A percentile compares a stretch with the other conserved stretches of the same genome.
These are phyloP conservation scores for Rhogogaster chlorosoma DNA, from an alignment of 2,888 invertebrate genomes.

Conservation along the genomic window DNA sequence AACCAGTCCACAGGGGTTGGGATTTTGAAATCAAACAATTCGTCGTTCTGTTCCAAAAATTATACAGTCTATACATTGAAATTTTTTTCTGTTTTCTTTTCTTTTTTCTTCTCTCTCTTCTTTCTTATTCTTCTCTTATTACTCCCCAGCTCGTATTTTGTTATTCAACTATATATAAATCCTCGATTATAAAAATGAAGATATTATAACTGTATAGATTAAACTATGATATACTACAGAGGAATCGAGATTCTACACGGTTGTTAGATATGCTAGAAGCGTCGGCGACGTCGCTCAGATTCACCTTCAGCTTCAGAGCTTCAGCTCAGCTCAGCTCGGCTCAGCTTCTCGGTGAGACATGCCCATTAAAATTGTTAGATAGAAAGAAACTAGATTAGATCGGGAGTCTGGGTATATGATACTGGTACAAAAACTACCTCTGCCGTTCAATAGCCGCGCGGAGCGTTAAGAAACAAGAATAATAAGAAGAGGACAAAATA, in stretches of 20 bases:
- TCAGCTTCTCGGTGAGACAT: slow-evolving; percentile 9
- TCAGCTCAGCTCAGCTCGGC: neutral
- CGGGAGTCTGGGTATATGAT: slow-evolving; percentile 7
- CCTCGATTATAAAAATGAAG: neutral
- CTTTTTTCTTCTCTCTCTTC: neutral
- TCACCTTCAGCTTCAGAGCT: neutral
- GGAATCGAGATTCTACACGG: slow-evolving; percentile 30
- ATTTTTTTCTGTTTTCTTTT: neutral
- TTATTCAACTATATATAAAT: neutral
- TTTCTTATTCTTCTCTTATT: neutral
- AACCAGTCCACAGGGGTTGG: neutral
- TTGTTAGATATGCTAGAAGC: slow-evolving; percentile 31
- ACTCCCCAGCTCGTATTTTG: too few species aligned
- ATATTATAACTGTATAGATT: neutral
- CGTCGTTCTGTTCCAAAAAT: neutral
- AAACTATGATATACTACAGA: neutral
- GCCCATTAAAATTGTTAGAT: slow-evolving; percentile 30
- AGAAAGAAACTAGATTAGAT: slow-evolving; percentile 40
- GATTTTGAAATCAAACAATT: neutral
- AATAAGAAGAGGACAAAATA: neutral
- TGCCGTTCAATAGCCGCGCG: slow-evolving; percentile 10
- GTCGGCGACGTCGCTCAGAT: neutral
- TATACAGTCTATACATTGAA: neutral
- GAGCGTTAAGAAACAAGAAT: slow-evolving; percentile 23
- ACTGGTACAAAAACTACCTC: neutral